Base-by-base conservation (phyloP, 2,113 vertebrate species). In the Peromyscus polionotus region DNA sequence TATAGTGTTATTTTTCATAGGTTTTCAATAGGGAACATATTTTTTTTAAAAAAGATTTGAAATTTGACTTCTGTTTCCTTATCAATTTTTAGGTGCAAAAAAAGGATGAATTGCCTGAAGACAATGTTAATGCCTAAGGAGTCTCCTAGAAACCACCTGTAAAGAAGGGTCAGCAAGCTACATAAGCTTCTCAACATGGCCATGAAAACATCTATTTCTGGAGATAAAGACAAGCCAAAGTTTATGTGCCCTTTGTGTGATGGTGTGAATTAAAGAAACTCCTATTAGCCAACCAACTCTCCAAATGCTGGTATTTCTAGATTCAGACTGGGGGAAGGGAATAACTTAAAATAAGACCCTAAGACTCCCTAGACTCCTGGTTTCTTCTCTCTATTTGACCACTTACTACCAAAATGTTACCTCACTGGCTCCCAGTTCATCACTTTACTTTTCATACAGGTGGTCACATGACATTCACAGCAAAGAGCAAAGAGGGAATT, bases 21-120 rank as follows among this genome's bases (percentile, higher is more conserved):
- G 59, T 70, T 75, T 73, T 26, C 63, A 42, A 42, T 45, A 76
- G 48, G 39, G 33, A 89, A 26, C 90, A 79, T 61, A 36, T 67
- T 10, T 51, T 51, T 51, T 51, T 51, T 11, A 51, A 9, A 51
- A 51, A 51, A 54, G 54, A 68, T 19, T 72, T 24, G 17, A 16
- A 87, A 91, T 76, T 65, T 85, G 17, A 73, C 76, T 59, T 12
- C 5, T 88, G 4, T 87, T 36, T 61, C 45, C 68, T 45, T 93
- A 85, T 97, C 90, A 51, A 84, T 75, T 95, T 95, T 54, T 87
- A 97, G 95, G 19, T 12, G n/a, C 4, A 36, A 86, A 9, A 89
- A 7, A 22, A 9, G 19, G 10, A 0, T 28, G 10, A 54, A 45
- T 7, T 14, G 39, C 2, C 14, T 10, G 1, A 31, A 61, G 16